A percentile compares a stretch with the other conserved stretches of the same genome.
Evolutionary conservation across 2,888 invertebrate genomes (phyloP).

Genomic region (Tholera decimalis): DNA sequence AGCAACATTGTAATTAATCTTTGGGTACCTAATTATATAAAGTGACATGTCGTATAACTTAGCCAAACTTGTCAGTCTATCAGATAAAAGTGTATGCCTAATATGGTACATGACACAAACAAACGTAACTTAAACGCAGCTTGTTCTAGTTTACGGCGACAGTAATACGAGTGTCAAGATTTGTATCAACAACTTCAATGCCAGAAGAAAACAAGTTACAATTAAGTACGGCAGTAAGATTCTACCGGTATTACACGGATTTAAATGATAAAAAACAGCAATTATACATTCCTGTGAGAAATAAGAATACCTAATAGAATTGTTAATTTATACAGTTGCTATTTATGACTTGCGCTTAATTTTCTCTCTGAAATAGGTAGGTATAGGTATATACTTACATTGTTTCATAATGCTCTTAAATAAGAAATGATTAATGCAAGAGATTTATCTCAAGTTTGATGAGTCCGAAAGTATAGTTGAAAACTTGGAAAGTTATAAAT

Average conservation of each 20-base stretch:
- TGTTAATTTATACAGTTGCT: not conserved
- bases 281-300: constrained; percentile 20
- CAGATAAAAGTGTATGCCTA: constrained; percentile 23
- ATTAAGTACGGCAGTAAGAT: constrained; percentile 42
- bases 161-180: constrained; percentile 56
- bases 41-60: not conserved
- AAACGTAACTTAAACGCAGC: constrained; percentile 19
- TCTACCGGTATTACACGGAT: constrained; percentile 36
- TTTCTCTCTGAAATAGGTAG: not conserved
- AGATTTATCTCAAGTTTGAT: no score
- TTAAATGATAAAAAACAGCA: constrained; percentile 9
- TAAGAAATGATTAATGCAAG: no score
- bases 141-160: constrained; percentile 51
- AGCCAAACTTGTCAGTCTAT: constrained; percentile 1
- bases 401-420: no score
- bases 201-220: constrained; percentile 45
- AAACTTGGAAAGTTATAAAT: no score
- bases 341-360: not conserved
- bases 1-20: not conserved
- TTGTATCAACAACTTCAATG: constrained; percentile 45
- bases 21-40: not conserved
- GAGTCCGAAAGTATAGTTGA: no score
- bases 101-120: constrained; percentile 10
- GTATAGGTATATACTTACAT: no score
- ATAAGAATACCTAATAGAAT: not conserved